Base-by-base conservation (phyloP, 1,140 invertebrate species). In the Dendrolimus kikuchii region DNA sequence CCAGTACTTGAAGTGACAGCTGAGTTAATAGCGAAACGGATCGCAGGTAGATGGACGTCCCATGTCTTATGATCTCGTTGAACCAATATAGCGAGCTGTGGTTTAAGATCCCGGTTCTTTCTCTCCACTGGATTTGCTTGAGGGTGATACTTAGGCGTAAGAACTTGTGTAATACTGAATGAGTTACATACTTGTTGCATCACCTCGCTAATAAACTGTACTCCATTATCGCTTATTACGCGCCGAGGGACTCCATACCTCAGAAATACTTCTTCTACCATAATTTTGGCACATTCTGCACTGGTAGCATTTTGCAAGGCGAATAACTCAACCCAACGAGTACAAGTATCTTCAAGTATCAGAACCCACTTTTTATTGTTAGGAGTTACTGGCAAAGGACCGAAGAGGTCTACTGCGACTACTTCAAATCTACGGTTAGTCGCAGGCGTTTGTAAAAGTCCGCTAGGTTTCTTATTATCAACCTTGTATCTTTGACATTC, bases 181-280 rank as follows among this genome's bases (percentile, higher is more conserved):
- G 50, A 68, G 49, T 62, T 60, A n/a, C 59, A 44, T 1, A 72
- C 53, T 38, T 77, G 57, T 46, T 81, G 69, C 67, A 74, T 75
- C 4, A 80, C 58, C n/a, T n/a, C 45, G 8, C 69, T 61, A 47
- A 57, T 49, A 40, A 59, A 59, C 10, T 59, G 61, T 4, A 63
- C 46, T 5, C 64, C 44, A 43, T 76, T 71, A 59, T 74, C 71
- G 8, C 62, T 55, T 4, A 68, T 65, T 7, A 75, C 50, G 7
- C 74, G 52, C 40, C 66, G 52, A 4, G 60, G 64, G 6, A 68
- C 59, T 8, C 62, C 63, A 4, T 55, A 51, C 23, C 23, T 23
- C 1, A 23, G 23, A 23, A 23, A 23, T 23, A 23, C 23, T 23
- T 23, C 23, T 23, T 23, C 23, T 23, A 23, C 23, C 23, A 23